These are phyloP conservation scores for Lasioglossum leucozonium DNA, from an alignment of 2,888 invertebrate genomes.

Conservation along the genomic window DNA sequence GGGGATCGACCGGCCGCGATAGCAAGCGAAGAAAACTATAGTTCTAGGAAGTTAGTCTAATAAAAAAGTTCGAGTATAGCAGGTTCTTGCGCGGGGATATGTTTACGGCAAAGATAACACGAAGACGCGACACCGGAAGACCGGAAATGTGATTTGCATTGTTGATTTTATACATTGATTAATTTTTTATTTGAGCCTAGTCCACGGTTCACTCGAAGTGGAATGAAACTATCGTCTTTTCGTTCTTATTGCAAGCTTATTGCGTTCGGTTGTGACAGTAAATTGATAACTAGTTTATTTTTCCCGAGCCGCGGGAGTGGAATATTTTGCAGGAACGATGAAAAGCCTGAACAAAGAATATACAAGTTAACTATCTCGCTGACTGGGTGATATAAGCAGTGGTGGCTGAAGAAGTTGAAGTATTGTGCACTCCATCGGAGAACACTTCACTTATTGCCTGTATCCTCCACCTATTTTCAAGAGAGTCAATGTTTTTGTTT, in stretches of 20 bases:
- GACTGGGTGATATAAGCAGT: background rate
- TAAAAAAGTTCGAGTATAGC: background rate
- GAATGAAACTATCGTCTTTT: too few relatives aligned
- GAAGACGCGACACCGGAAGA: background rate
- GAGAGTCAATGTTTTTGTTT: slow-evolving; percentile 11
- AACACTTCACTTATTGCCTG: slow-evolving; percentile 6
- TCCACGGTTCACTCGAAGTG: too few relatives aligned
- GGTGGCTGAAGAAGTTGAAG: background rate
- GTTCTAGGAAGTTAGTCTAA: background rate
- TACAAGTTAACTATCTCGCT: background rate
- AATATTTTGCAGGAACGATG: background rate
- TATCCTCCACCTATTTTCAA: slow-evolving; percentile 4
- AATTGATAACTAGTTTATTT: too few relatives aligned
- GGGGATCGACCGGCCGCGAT: background rate
- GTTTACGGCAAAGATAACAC: background rate
- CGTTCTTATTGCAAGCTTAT: too few relatives aligned
- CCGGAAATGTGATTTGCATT: background rate
- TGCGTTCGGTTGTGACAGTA: too few relatives aligned
- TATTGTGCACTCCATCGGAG: slow-evolving; percentile 1
- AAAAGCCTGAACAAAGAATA: background rate
- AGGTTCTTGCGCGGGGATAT: background rate
- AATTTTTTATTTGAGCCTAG: too few relatives aligned
- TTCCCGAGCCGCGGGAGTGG: background rate
- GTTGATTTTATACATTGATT: background rate
- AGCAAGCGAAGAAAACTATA: background rate